phyloP scores from a whole-genome alignment of 2,113 vertebrate species.

The Megaceryle torquata region DNA sequence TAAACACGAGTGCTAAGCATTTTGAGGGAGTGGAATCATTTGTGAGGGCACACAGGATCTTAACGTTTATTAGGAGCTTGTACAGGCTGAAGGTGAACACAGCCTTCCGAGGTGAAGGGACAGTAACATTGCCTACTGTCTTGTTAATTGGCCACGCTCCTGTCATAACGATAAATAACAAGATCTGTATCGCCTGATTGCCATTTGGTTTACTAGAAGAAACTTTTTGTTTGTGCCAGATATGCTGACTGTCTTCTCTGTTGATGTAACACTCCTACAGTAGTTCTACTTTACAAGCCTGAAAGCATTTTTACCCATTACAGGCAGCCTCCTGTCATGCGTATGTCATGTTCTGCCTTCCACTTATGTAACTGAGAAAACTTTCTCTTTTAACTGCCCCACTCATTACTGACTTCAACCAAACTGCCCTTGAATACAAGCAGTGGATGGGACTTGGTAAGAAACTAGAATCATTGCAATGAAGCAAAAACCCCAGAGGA shows the following conservation, averaged over 20 bases:
- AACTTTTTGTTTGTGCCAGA: background rate
- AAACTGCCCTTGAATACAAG: background rate
- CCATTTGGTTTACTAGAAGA: background rate
- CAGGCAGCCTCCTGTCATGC: background rate
- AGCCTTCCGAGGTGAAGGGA: background rate
- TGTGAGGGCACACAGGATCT: background rate
- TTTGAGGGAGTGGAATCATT: background rate
- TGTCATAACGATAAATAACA: background rate
- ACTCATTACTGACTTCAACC: background rate
- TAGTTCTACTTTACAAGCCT: slow-evolving; percentile 12
- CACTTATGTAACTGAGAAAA: background rate
- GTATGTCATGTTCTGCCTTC: background rate
- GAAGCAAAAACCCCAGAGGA: background rate
- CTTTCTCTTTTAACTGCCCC: background rate
- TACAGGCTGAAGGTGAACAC: background rate
- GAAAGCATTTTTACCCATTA: background rate
- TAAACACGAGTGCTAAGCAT: background rate
- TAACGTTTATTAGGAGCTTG: background rate
- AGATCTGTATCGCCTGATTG: background rate
- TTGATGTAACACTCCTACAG: background rate
- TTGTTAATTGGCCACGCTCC: background rate
- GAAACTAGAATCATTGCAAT: background rate
- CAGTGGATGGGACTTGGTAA: background rate
- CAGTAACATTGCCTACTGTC: background rate
- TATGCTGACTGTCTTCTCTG: background rate